Base-by-base conservation (phyloP, 2,797 vertebrate genomes). In the Halcyon leucocephala region DNA sequence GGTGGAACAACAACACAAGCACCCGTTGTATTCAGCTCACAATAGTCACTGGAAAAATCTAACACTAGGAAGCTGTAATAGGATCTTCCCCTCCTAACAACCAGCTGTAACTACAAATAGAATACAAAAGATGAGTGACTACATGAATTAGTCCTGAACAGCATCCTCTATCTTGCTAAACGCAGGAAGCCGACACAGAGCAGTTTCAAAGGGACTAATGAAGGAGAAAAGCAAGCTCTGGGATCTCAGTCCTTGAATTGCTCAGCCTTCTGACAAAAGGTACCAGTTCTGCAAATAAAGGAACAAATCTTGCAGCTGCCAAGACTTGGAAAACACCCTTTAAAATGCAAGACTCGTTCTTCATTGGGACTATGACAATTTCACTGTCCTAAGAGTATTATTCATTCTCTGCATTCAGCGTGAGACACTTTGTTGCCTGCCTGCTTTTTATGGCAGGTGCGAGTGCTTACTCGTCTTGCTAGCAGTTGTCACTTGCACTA, bases 111-210 rank as follows among this genome's bases (percentile, higher is more conserved):
- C 78, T 85, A 89, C 81, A 96, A 94, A 93, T 28, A 91, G 89
- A 96, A 95, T 58, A 93, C 89, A 89, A 81, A 95, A 95, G 90
- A 93, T 26, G 44, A 95, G 78, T 78, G 86, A 70, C 84, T 95
- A 91, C 92, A 87, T 64, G 64, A 89, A 91, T 96, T 95, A 92
- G 67, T 71, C 64, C 51, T 57, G 74, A 95, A 86, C 86, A 84
- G 51, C 81, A 82, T 92, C 90, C 86, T 90, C 88, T 73, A 8
- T 87, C 89, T 87, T 73, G 86, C 93, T 93, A 93, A 92, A 91
- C 7, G 39, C 95, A 90, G 92, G 92, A 95, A 94, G 93, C 81
- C 93, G 70, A 87, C 78, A 84, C 21, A 87, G 57, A 82, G 52
- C 78, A 64, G 22, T 92, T 95, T 96, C 88, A 93, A 96, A 95